Conservation (phyloP, 2,113 vertebrate species). For the Coregonus clupeaformis region DNA sequence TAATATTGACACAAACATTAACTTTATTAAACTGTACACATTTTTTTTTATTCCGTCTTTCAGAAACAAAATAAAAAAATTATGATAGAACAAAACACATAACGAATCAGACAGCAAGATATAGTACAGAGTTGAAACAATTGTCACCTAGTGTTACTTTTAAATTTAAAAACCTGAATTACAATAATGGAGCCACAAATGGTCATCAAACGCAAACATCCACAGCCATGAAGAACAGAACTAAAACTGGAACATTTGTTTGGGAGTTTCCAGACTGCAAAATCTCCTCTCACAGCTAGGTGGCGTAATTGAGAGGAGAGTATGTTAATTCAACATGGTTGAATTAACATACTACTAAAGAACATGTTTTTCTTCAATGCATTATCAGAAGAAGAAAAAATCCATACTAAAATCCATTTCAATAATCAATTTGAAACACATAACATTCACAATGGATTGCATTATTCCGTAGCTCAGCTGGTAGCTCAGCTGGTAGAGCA, state of each 20-base stretch:
- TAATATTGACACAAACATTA: slow-evolving; percentile 52
- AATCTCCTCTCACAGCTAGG: too few relatives aligned
- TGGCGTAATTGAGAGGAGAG: neutral
- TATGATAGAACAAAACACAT: neutral
- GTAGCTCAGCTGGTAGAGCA: too few relatives aligned
- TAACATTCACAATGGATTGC: slow-evolving; percentile 55
- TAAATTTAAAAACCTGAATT: neutral
- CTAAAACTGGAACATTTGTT: neutral
- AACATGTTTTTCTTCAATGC: neutral
- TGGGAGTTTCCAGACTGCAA: slow-evolving; percentile 6
- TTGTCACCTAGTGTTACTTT: slow-evolving; percentile 1
- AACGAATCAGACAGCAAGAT: neutral
- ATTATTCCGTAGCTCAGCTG: too few relatives aligned
- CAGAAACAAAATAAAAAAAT: slow-evolving; percentile 26
- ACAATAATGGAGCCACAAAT: neutral
- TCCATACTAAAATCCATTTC: slow-evolving; percentile 25
- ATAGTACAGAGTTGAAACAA: neutral
- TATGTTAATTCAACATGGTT: neutral
- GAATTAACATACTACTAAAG: neutral
- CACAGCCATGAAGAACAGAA: neutral
- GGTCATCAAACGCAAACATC: neutral
- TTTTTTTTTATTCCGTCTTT: slow-evolving; percentile 28
- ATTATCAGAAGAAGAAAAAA: neutral
- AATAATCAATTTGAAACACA: slow-evolving; percentile 26
- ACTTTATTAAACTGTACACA: slow-evolving; percentile 53